phyloP scores from a whole-genome alignment of 2,113 vertebrate species.

The Pygoscelis antarcticus region DNA sequence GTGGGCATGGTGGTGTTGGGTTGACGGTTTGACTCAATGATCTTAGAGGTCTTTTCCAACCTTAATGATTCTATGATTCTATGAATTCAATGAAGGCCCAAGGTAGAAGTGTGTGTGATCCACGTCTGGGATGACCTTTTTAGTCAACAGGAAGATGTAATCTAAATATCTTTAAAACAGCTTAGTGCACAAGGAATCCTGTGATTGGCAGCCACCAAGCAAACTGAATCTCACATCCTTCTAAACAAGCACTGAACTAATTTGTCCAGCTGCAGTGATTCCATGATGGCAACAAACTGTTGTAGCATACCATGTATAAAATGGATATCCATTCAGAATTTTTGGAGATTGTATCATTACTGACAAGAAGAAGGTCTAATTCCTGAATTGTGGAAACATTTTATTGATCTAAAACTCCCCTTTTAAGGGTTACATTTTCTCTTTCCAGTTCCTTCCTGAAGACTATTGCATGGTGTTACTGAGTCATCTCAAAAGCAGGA shows the following conservation, averaged over 20 bases:
- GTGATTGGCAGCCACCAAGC: neutral
- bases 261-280: neutral
- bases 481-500: constrained; percentile 49
- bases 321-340: neutral
- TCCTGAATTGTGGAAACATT: neutral
- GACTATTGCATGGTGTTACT: constrained; percentile 9
- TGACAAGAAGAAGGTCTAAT: neutral
- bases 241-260: neutral
- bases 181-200: neutral
- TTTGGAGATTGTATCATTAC: neutral
- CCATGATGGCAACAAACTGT: neutral
- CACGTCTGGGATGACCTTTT: neutral
- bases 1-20: too few species aligned
- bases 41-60: too few species aligned
- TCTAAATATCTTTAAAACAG: neutral
- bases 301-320: neutral
- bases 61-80: too few species aligned
- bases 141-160: neutral
- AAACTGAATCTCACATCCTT: neutral
- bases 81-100: neutral
- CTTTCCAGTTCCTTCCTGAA: constrained; percentile 14
- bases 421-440: neutral
- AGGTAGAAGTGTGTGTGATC: neutral
- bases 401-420: neutral
- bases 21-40: too few species aligned